These are phyloP conservation scores for Hyposoter didymator DNA, from an alignment of 2,888 invertebrate genomes.

Conservation along the genomic window DNA sequence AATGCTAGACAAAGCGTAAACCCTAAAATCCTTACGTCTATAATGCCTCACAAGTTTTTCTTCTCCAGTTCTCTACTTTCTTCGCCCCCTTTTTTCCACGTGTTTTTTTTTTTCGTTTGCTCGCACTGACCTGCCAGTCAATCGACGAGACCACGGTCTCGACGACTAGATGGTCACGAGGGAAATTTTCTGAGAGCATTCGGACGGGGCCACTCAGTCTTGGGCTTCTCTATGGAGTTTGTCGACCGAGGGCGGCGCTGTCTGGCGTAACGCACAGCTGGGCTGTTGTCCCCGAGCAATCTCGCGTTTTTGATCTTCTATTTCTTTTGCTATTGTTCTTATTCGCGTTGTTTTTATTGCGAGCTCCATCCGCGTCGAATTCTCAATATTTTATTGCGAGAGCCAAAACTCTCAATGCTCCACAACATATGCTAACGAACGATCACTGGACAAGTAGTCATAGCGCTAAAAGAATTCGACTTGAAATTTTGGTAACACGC, in stretches of 20 bases:
- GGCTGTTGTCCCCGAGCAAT: not conserved
- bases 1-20: conserved; percentile 55
- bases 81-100: conserved; percentile 25
- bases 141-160: not conserved
- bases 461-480: conserved; percentile 11
- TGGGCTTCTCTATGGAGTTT: not conserved
- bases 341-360: not conserved
- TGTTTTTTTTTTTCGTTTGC: not conserved
- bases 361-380: not conserved
- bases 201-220: not conserved
- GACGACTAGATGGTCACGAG: not conserved
- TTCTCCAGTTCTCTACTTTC: conserved; percentile 1
- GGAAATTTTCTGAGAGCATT: not conserved
- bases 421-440: conserved; percentile 20
- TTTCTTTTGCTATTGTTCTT: too few relatives aligned
- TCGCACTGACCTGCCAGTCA: not conserved
- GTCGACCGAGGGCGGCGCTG: not conserved
- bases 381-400: not conserved
- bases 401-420: conserved; percentile 18
- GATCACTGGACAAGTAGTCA: conserved; percentile 27
- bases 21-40: conserved; percentile 68
- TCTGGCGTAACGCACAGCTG: conserved; percentile 1
- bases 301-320: too few relatives aligned
- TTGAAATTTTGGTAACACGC: conserved; percentile 31
- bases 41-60: conserved; percentile 73